Evolutionary conservation across 2,113 vertebrate species (phyloP).

Genomic region (Gobio gobio): DNA sequence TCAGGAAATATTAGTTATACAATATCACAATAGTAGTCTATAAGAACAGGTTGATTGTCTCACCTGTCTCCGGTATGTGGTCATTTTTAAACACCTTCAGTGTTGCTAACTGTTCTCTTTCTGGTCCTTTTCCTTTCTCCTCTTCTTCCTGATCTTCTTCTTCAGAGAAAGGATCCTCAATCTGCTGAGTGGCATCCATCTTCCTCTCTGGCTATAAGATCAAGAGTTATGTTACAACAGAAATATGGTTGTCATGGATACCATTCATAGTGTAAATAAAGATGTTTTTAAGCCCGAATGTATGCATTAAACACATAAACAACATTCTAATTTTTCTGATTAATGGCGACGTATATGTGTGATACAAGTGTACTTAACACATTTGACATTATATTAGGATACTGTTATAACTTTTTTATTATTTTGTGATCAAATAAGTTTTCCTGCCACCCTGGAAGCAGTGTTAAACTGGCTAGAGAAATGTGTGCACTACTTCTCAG

Average conservation of each 20-base stretch:
- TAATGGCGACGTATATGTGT: neutral
- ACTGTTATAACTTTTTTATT: neutral
- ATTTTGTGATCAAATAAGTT: neutral
- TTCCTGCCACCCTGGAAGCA: neutral
- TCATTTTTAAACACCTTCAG: conserved; percentile 75
- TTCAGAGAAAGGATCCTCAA: conserved; percentile 69
- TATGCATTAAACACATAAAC: neutral
- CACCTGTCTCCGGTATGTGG: conserved; percentile 74
- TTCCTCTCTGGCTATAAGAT: neutral
- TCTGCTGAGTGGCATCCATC: conserved; percentile 79
- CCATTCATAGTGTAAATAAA: neutral
- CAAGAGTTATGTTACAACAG: neutral
- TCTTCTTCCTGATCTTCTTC: conserved; percentile 65
- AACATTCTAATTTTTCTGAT: neutral
- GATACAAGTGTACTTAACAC: neutral
- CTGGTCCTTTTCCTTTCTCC: conserved; percentile 42
- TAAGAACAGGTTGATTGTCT: neutral
- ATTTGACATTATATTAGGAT: no score
- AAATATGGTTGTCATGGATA: conserved; percentile 1
- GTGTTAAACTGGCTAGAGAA: neutral
- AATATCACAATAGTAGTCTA: no score
- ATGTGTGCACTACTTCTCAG: neutral
- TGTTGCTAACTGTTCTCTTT: conserved; percentile 67
- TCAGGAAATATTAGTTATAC: neutral
- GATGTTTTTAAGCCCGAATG: neutral